A percentile compares a stretch with the other conserved stretches of the same genome.
These are phyloP conservation scores for Hemibagrus guttatus DNA, from an alignment of 2,797 vertebrate genomes.

Conservation along the genomic window DNA sequence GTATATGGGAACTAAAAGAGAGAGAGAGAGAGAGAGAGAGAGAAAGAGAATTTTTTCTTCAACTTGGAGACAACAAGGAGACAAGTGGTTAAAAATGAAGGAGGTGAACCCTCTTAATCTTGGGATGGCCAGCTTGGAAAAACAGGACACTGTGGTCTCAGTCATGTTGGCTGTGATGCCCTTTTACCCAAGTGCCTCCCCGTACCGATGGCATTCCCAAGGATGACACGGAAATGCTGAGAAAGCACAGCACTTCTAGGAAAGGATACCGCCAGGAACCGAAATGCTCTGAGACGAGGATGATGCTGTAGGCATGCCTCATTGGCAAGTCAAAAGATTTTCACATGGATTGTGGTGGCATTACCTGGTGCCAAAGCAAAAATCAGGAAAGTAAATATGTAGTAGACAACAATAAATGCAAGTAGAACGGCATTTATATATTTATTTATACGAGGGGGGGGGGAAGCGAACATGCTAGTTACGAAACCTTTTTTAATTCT, in stretches of 20 bases:
- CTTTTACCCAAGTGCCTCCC: conserved; percentile 55
- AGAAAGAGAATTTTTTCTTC: conserved; percentile 1
- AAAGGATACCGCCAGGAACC: conserved; percentile 28
- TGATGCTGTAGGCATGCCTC: conserved; percentile 60
- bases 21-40: conserved; percentile 17
- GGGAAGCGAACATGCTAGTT: conserved; percentile 35
- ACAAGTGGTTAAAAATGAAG: not conserved
- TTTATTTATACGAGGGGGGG: conserved; percentile 70
- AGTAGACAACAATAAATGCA: conserved; percentile 66
- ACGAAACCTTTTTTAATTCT: conserved; percentile 20
- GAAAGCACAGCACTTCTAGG: conserved; percentile 50
- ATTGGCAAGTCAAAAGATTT: conserved; percentile 5
- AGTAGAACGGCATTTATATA: conserved; percentile 70
- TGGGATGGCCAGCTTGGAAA: conserved; percentile 28
- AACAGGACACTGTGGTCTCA: conserved; percentile 42
- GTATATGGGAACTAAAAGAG: not conserved
- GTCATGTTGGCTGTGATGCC: conserved; percentile 30
- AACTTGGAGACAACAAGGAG: not conserved
- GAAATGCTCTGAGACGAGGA: conserved; percentile 47
- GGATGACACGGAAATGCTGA: conserved; percentile 32
- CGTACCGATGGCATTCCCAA: conserved; percentile 53
- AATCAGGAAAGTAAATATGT: conserved; percentile 58
- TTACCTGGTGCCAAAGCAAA: conserved; percentile 68
- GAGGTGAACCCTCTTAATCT: conserved; percentile 18
- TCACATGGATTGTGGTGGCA: conserved; percentile 62